Evolutionary conservation across 2,797 vertebrate genomes (phyloP), one percentile per base, ranked within the genome.

Genomic region (Paratrypauchen microcephalus): DNA sequence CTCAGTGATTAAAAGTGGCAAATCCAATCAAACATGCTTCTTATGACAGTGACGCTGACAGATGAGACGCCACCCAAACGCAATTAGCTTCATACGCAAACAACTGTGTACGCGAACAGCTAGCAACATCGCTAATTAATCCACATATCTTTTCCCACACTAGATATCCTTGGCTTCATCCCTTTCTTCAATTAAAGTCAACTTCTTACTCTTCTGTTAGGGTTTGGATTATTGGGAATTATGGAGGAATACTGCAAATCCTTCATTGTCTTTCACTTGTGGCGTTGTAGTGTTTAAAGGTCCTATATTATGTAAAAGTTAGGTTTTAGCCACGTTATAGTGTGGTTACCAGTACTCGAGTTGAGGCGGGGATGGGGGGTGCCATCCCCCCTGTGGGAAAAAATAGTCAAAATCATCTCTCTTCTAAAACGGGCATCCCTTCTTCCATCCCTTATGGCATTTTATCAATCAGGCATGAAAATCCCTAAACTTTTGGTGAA

Each of bases 21-120:
- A 89, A 92, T 91, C 86, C 91, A 88, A 91, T 90, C 87, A 89
- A 86, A 88, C 85, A 83, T 75, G 89, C 86, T 88, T 90, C 85
- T 90, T 86, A 78, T 55, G 72, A 72, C 69, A 56, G 70, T 52
- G 76, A 67, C 75, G 24, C 70, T 71, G 71, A 23, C 71, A 77
- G 84, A 88, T 80, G 79, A 84, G 79, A 76, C 84, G 73, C 68
- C 60, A 62, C 59, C 39, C 32, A 19, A 61, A 30, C 71, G 84
- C 83, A 87, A 87, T 88, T 80, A 87, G 71, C 83, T 77, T 70
- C 28, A 3, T 41, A 54, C 57, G 45, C 67, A 77, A 21, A 60
- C 45, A 64, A 21, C 57, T 30, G 55, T 54, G 41, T 52, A 59
- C 65, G 66, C 30, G 26, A 5, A 18, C 26, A 55, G 52, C 68